Evolutionary conservation across 2,888 invertebrate genomes (phyloP), one percentile per base, ranked within the genome.

Genomic region (Mechanitis mazaeus): DNA sequence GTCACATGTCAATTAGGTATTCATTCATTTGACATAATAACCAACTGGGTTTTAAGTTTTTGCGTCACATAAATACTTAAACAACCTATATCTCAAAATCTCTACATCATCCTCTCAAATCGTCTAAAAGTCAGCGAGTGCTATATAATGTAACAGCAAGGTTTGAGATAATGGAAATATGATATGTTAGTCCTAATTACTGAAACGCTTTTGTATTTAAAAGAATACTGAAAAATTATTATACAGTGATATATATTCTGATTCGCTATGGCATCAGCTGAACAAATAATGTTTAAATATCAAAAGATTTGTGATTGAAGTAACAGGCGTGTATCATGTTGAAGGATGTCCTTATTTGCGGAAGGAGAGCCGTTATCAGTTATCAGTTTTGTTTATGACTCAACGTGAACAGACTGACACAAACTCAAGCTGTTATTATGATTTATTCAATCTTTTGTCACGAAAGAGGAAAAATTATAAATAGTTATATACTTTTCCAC

Each of bases 311-410:
- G 9, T 9, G 42, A 42, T 9, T 42, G 42, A 11, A 42, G 42
- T 42, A 3, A 42, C 45, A 50, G 42, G 33, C 42, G 53, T 28
- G 35, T 35, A 35, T 35, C 35, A 20, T 20, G 71, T 68, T 67
- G 69, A 66, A 70, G 75, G 72, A 71, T 72, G 68, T 64, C 61
- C 53, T 54, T 72, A 63, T 75, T 72, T 69, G 66, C 67, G 45
- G 60, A 63, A 69, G 64, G 64, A 65, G 68, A 63, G 62, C 55
- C 59, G 64, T 68, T 71, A 71, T 71, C 69, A 60, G 65, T 69
- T 71, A 71, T 71, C 70, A 56, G 7, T 45, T 35, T 5, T 50
- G 60, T 56, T 55, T 60, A 56, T 56, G 55, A 56, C 46, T 63
- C 38, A 33, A 33, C 54, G 42, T 46, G 59, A 45, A 33, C 6